These are phyloP conservation scores for Rhinolophus sinicus DNA, from an alignment of 2,113 vertebrate species.

Conservation along the genomic window DNA sequence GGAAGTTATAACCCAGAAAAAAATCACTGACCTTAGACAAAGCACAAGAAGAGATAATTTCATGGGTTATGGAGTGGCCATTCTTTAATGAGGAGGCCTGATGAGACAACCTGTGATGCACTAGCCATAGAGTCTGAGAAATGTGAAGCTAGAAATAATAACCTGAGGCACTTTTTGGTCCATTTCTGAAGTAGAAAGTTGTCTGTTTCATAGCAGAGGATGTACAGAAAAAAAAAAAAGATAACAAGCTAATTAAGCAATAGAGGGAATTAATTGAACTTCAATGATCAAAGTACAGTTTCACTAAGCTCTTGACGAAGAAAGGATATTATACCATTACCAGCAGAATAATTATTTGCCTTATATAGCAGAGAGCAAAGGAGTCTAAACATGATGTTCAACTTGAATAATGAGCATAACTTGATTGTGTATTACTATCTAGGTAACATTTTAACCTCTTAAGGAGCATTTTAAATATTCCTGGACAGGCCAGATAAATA, in stretches of 20 bases:
- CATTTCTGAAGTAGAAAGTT: neutral
- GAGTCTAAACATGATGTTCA: neutral
- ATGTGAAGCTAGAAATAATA: neutral
- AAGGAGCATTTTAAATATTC: neutral
- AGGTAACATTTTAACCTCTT: conserved; percentile 3
- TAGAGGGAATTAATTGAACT: conserved; percentile 43
- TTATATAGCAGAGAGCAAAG: conserved; percentile 34
- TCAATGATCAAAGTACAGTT: conserved; percentile 53
- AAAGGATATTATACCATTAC: neutral
- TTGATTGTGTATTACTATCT: neutral
- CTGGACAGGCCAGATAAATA: neutral
- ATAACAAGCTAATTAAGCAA: conserved; percentile 55
- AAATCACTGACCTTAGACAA: neutral
- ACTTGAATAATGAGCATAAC: conserved; percentile 23
- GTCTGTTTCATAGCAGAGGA: neutral
- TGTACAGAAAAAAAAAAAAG: neutral
- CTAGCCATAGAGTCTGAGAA: neutral
- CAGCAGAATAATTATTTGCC: conserved; percentile 23
- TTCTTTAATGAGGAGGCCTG: conserved; percentile 8
- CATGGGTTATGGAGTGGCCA: neutral
- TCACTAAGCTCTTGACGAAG: conserved; percentile 17
- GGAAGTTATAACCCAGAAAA: conserved; percentile 22
- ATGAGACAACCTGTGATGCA: neutral
- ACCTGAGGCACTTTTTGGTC: neutral
- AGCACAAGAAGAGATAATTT: neutral